Evolutionary conservation across 1,140 invertebrate genomes (phyloP).

Genomic region (Heliconius himera): DNA sequence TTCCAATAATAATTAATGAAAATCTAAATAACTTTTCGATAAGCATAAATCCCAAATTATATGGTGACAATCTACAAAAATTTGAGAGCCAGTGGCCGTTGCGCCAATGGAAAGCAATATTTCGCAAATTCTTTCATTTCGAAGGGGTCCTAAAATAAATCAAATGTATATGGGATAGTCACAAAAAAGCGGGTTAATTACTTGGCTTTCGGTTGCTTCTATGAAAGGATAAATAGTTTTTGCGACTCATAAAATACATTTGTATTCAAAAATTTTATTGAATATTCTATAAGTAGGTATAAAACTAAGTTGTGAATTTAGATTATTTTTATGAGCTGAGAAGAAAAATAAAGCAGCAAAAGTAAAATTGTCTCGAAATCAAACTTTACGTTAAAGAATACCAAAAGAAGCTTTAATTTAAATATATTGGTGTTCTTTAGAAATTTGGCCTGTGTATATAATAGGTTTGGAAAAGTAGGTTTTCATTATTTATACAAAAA

Average conservation of each 20-base stretch:
- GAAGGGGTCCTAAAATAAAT: constrained; percentile 77
- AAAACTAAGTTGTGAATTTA: constrained; percentile 53
- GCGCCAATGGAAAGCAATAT: constrained; percentile 68
- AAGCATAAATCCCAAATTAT: neutral
- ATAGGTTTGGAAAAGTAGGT: constrained; percentile 4
- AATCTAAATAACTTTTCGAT: too few relatives aligned
- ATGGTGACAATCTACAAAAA: constrained; percentile 21
- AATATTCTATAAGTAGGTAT: constrained; percentile 69
- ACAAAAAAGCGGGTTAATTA: constrained; percentile 79
- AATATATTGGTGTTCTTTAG: constrained; percentile 12
- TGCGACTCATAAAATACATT: constrained; percentile 13
- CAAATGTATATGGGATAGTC: constrained; percentile 75
- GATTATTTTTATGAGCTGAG: constrained; percentile 1
- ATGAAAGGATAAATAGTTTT: constrained; percentile 69
- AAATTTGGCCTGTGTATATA: neutral
- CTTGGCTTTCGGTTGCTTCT: constrained; percentile 62
- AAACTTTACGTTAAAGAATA: constrained; percentile 7
- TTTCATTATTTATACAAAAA: constrained; percentile 15
- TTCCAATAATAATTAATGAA: too few relatives aligned
- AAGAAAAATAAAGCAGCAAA: constrained; percentile 11
- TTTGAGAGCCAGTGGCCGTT: constrained; percentile 55
- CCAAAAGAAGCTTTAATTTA: constrained; percentile 16
- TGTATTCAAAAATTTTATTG: constrained; percentile 44
- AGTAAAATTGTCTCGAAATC: constrained; percentile 7
- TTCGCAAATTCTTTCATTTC: constrained; percentile 78